These are phyloP conservation scores for Zosterops japonicus DNA, from an alignment of 2,113 vertebrate genomes.

Conservation along the genomic window DNA sequence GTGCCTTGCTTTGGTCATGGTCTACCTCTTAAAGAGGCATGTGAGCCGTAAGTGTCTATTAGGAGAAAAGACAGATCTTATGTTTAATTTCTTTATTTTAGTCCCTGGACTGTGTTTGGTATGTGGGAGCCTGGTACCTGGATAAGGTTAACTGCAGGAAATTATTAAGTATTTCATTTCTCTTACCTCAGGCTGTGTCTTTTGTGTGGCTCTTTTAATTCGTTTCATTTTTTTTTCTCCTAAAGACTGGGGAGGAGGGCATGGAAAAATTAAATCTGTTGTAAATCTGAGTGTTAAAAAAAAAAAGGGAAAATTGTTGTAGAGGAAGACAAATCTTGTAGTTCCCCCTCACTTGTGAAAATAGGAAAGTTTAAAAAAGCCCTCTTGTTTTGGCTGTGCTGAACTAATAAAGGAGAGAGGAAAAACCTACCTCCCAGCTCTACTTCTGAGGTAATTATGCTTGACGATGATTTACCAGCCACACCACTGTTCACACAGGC, in stretches of 20 bases:
- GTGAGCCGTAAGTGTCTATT: background rate
- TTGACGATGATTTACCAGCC: conserved; percentile 40
- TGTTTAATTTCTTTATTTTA: background rate
- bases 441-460: conserved; percentile 22
- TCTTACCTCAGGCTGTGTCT: background rate
- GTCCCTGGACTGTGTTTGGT: background rate
- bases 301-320: background rate
- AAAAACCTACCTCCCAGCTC: conserved; percentile 40
- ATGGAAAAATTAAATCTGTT: background rate
- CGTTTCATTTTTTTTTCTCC: conserved; percentile 16
- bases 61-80: background rate
- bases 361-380: background rate
- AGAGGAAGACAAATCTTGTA: background rate
- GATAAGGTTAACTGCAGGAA: background rate
- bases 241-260: background rate
- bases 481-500: background rate
- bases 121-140: conserved; percentile 22
- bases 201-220: background rate
- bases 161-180: conserved; percentile 2
- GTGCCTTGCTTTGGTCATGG: background rate
- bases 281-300: background rate
- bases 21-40: background rate
- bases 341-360: background rate
- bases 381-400: conserved; percentile 1
- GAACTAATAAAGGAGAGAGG: conserved; percentile 22